phyloP scores from a whole-genome alignment of 2,888 invertebrate genomes.

The Trichogramma dendrolimi region DNA sequence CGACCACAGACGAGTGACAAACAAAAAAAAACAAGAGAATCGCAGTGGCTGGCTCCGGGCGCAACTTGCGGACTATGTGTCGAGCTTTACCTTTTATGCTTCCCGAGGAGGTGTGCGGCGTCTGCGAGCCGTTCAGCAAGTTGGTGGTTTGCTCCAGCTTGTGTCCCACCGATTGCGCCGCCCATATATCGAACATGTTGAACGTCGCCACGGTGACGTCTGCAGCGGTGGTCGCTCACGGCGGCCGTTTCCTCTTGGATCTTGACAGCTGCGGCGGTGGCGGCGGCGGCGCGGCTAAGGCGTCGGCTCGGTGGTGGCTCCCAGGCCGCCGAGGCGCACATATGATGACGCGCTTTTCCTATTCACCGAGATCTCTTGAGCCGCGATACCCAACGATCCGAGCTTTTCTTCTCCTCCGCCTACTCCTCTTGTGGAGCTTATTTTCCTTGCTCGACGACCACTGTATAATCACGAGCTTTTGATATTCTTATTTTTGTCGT shows the following conservation, averaged over 20 bases:
- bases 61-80: not conserved
- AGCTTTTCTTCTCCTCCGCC: too few species aligned
- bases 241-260: not conserved
- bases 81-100: constrained; percentile 71
- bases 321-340: too few species aligned
- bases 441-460: too few species aligned
- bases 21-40: not conserved
- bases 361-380: too few species aligned
- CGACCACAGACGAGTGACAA: not conserved
- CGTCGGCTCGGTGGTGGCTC: too few species aligned
- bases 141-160: constrained; percentile 62
- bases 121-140: constrained; percentile 61
- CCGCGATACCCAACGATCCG: too few species aligned
- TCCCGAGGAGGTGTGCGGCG: constrained; percentile 76
- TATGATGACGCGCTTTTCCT: too few species aligned
- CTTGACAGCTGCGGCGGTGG: constrained; percentile 2
- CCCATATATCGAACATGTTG: constrained; percentile 82
- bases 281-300: constrained; percentile 2
- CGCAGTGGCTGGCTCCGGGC: not conserved
- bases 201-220: constrained; percentile 48
- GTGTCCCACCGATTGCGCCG: constrained; percentile 66
- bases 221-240: constrained; percentile 25
- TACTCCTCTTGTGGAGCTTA: too few species aligned
- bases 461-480: too few species aligned
- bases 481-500: too few species aligned